Evolutionary conservation across 2,113 vertebrate species (phyloP), one percentile per base, ranked within the genome.

Genomic region (Ifrita kowaldi): DNA sequence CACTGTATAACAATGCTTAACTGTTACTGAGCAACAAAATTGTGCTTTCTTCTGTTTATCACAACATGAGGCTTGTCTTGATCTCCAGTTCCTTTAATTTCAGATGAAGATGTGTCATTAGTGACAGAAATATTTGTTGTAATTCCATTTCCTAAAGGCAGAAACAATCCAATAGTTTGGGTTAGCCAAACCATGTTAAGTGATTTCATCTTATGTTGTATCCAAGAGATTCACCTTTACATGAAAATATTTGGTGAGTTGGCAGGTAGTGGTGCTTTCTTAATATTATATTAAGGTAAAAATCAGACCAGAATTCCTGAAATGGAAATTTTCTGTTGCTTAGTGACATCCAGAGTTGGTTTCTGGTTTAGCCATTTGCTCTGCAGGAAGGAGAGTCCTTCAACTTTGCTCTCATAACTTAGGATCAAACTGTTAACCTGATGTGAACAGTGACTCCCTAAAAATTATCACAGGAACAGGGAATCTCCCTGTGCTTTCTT

Each of bases 381-480:
- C 24, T 62, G 4, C 39, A 39, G 59, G 30, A n/a, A 46, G 33
- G 37, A 30, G 16, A 55, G 26, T 8, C 4, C 21, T 30, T 87
- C 30, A 53, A 0, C 6, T 1, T 55, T 11, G 6, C 17, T 68
- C 49, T 85, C n/a, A 7, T 0, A 35, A 46, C n/a, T 4, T 7
- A 53, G 42, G n/a, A 70, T 53, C 49, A 20, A 30, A 46, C 39
- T 35, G 18, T 46, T 46, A 42, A 28, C 28, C 16, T 71, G 23
- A 37, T 46, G 18, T 20, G 67, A 57, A 9, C 64, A 67, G 50
- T 1, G 16, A 41, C 46, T 63, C 42, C 46, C 24, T 80, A 63
- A 33, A 42, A 67, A 52, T n/a, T 8, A 27, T 4, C 44, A 23
- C 12, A 46, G 69, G 47, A 62, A 27, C 3, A 82, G 27, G 42